Conservation (phyloP, 1,140 invertebrate species). For the Caenorhabditis briggsae region DNA sequence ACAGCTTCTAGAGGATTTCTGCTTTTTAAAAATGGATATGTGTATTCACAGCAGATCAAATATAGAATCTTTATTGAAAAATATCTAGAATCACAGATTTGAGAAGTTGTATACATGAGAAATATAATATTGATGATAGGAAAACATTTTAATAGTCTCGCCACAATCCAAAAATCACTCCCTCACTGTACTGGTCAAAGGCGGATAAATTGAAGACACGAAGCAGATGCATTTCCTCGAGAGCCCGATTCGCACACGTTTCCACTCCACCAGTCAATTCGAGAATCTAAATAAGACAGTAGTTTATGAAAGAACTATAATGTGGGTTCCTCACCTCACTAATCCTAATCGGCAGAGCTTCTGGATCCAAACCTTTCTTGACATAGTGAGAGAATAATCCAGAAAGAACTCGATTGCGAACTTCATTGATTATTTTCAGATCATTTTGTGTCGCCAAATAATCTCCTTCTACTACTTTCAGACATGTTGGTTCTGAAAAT, state of each 20-base stretch:
- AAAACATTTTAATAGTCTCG: constrained; percentile 1
- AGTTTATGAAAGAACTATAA: background rate
- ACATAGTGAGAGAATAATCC: constrained; percentile 51
- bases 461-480: constrained; percentile 16
- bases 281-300: constrained; percentile 10
- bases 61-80: background rate
- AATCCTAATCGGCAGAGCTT: constrained; percentile 39
- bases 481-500: constrained; percentile 43
- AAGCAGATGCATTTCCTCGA: constrained; percentile 60
- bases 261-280: constrained; percentile 33
- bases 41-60: too few species aligned
- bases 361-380: constrained; percentile 2
- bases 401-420: constrained; percentile 49
- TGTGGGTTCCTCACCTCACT: background rate
- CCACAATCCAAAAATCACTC: constrained; percentile 39
- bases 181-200: constrained; percentile 44
- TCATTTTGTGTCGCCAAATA: constrained; percentile 40
- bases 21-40: too few species aligned
- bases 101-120: background rate
- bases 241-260: constrained; percentile 38
- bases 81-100: constrained; percentile 32
- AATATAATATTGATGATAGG: background rate
- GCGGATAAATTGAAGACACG: constrained; percentile 54
- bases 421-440: constrained; percentile 3
- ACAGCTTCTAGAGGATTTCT: too few species aligned